phyloP scores from a whole-genome alignment of 2,797 vertebrate genomes.

The Lagorchestes hirsutus region DNA sequence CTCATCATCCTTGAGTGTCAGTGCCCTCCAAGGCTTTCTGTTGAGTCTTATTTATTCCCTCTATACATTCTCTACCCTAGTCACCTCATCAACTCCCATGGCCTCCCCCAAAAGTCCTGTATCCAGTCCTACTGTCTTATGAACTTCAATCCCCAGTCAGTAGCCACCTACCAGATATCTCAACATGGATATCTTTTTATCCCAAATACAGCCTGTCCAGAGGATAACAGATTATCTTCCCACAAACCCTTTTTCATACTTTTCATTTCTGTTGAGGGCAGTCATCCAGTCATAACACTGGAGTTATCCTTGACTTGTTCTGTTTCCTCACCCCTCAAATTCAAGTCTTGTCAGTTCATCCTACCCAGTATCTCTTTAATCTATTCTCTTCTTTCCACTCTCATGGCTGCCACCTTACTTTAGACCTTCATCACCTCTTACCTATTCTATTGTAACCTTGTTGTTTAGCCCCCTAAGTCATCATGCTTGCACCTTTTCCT shows the following conservation, averaged over 20 bases:
- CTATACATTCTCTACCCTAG: not conserved
- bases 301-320: not conserved
- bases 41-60: not conserved
- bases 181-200: not conserved
- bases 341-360: not conserved
- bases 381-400: not conserved
- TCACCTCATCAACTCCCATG: not conserved
- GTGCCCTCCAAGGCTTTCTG: not conserved
- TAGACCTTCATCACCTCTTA: not conserved
- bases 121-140: not conserved
- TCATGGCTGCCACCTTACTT: not conserved
- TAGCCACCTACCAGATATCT: not conserved
- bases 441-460: not conserved
- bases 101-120: not conserved
- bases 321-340: not conserved
- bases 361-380: not conserved
- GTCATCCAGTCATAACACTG: not conserved
- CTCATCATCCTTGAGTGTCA: not conserved
- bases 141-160: not conserved
- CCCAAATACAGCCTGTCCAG: not conserved
- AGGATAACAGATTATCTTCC: not conserved
- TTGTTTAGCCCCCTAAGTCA: not conserved
- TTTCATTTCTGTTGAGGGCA: not conserved
- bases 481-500: not conserved
- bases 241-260: not conserved